Base-by-base conservation (phyloP, 2,888 invertebrate genomes). In the Blastobasis lacticolella region DNA sequence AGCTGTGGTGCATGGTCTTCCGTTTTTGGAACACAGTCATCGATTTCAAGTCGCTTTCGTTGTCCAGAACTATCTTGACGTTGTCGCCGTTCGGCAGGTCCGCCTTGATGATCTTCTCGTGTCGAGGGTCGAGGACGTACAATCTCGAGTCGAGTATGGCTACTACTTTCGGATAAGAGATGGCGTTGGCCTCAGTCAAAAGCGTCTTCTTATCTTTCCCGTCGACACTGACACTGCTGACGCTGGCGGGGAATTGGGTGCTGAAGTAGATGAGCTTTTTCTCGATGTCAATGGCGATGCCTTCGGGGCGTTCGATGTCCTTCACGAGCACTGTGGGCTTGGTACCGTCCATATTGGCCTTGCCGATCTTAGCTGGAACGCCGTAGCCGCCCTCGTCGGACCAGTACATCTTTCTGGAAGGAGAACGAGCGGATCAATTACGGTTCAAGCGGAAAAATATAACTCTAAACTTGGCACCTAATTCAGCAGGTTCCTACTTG, bases 281-380 rank as follows among this genome's bases (percentile, higher is more conserved):
- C 4, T 94, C 93, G 6, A 94, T 89, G 67, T 96, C 98, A 51
- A 98, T 91, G 0, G 96, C 92, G 42, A 99, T 91, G 37, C 95
- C 95, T 67, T 96, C 95, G 0, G 95, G 96, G 54, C 92, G 87
- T 57, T 93, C 92, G 6, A 94, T 88, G 44, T 92, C 87, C 50
- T 93, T 92, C 0, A 93, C 90, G 0, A 98, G 78, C 4, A 96
- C 90, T 0, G 92, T 77, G 0, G 97, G 89, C 64, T 94, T 92
- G 9, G 92, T 90, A 0, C 99, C 99, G 73, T 98, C 97, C 96
- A 99, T 97, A 71, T 96, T 95, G 0, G 96, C 96, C 64, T 93
- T 94, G 0, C 92, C 95, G 38, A 99, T 93, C 80, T 98, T 98
- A 0, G 94, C 90, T 0, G 96, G 95, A 0, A 97, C 95, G 2